Base-by-base conservation (phyloP, 2,888 invertebrate genomes). In the Beris morrisii region DNA sequence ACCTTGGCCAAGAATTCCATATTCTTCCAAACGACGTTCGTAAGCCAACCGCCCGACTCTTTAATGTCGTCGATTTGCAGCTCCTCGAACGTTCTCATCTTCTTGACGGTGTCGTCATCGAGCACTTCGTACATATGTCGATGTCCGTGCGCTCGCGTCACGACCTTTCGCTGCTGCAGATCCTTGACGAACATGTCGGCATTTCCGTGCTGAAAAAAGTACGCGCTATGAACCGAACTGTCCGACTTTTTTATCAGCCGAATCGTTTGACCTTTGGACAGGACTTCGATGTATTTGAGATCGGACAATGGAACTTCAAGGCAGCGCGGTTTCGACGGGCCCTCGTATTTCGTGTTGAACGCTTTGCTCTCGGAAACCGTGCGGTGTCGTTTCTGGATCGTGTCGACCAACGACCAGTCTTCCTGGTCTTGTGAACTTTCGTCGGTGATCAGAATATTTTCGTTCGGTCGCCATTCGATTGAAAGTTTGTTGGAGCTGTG, bases 191-290 rank as follows among this genome's bases (percentile, higher is more conserved):
- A 81, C 65, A 87, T 86, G 73, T 92, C 91, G 0, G 93, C 92
- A 73, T 94, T 93, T 0, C 92, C 93, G 72, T 91, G 88, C 77
- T 93, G 93, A 81, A 96, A 95, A 76, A 92, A 90, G 76, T 96
- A 92, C 5, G 91, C 89, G 69, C 90, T 77, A 67, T 81, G 78
- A 5, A 77, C 57, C 1, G 57, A 88, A 85, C 88, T 87, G 53
- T 76, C 79, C 2, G 68, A 67, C 70, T 87, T 88, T 71, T 88
- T 86, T 72, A 88, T 86, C 71, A 93, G 86, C 45, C 85, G 84
- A 57, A 89, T 78, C 43, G 83, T 83, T 63, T 85, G 84, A 1
- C 83, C 83, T 38, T 83, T 82, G 57, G 82, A 81, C 66, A 83
- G 82, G 1, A 87, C 81, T 69, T 85, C 83, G 73, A 90, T 88